Conservation (phyloP, 2,888 invertebrate genomes). For the Flexamia atlantica region DNA sequence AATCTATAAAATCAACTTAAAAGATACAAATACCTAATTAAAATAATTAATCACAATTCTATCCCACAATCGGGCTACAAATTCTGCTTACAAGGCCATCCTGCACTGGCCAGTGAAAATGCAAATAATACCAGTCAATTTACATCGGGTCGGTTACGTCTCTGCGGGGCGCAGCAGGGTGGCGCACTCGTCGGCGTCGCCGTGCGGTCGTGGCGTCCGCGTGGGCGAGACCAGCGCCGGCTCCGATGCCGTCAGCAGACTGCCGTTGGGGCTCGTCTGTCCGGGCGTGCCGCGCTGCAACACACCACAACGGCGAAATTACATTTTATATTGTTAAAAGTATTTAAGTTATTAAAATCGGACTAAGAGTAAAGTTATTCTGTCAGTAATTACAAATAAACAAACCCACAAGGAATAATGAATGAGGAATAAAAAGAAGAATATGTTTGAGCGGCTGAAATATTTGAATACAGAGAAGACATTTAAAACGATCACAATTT, state of each 20-base stretch:
- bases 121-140: slow-evolving; percentile 59
- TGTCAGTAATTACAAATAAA: no score
- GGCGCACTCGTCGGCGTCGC: slow-evolving; percentile 65
- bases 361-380: no score
- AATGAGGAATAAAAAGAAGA: no score
- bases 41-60: no score
- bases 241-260: slow-evolving; percentile 59
- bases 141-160: slow-evolving; percentile 50
- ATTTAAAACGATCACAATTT: no score
- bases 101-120: slow-evolving; percentile 11
- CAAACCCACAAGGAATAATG: no score
- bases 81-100: slow-evolving; percentile 13
- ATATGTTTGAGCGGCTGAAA: no score
- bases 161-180: slow-evolving; percentile 64
- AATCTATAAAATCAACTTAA: no score
- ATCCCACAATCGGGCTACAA: no score
- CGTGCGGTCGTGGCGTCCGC: slow-evolving; percentile 64
- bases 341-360: no score
- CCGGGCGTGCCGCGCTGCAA: slow-evolving; percentile 54
- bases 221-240: slow-evolving; percentile 65
- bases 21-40: no score
- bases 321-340: background rate
- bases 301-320: background rate
- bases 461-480: no score
- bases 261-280: slow-evolving; percentile 60